Base-by-base conservation (phyloP, 2,113 vertebrate species). In the Campylomormyrus tamandua region DNA sequence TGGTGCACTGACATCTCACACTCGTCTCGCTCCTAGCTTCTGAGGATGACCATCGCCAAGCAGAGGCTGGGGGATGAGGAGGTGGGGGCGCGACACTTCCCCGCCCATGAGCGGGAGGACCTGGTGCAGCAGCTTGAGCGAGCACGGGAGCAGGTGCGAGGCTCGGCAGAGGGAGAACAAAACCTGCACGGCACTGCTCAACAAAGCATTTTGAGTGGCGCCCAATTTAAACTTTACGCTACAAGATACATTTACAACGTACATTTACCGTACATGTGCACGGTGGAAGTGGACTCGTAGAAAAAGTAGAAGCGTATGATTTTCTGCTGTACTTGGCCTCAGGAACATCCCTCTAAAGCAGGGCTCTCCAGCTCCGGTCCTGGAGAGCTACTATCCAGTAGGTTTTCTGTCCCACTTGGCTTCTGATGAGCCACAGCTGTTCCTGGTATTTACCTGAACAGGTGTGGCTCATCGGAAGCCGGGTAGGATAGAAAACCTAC, bases 31-130 rank as follows among this genome's bases (percentile, higher is more conserved):
- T 89, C 11, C 0, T 93, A 99, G 98, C 97, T 99, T 84, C 94
- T 99, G 66, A 95, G 98, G 93, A 99, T 99, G 98, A 99, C 98
- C 21, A 99, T 99, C 90, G 98, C 98, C 87, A 99, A 97, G 92
- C 98, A 99, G 91, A 96, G 98, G 89, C 96, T 99, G 1, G 98
- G 98, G 46, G 98, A 99, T 4, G 98, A 99, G 90, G 98, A 99
- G 92, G 97, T 98, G 0, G 98, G 98, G 0, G 93, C 95, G 31
- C 96, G 98, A 2, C 97, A 99, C 92, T 99, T 99, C 87, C 98
- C 98, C 2, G 97, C 98, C 17, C 97, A 99, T 1, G 98, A 99
- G 42, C 96, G 98, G 2, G 98, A 99, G 92, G 98, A 98, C 93
- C 95, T 99, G 90, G 98, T 99, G 62, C 96, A 95, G 70, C 98